A percentile compares a stretch with the other conserved stretches of the same genome.
Evolutionary conservation across 2,888 invertebrate species (phyloP).

Genomic region (Drosophila tanythrix): DNA sequence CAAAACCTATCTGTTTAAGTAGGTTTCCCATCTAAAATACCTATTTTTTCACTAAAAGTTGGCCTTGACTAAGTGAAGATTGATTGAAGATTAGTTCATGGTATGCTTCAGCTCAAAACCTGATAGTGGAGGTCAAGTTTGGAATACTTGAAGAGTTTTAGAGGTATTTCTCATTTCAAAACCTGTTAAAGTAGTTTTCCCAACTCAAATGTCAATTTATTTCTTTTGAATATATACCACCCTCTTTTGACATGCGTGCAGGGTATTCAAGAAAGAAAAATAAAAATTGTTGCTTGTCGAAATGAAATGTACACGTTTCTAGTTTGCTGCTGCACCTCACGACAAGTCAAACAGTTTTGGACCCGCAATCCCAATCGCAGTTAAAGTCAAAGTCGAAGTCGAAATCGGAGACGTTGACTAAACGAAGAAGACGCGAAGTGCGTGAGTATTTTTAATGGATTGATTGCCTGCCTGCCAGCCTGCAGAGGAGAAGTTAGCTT

Average conservation of each 20-base stretch:
- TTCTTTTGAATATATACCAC: background rate
- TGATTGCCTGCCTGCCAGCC: slow-evolving; percentile 38
- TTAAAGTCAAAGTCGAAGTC: slow-evolving; percentile 9
- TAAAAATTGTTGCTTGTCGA: slow-evolving; percentile 41
- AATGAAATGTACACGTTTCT: slow-evolving; percentile 67
- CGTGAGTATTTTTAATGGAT: slow-evolving; percentile 68
- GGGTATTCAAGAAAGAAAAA: slow-evolving; percentile 29
- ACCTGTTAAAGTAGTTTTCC: background rate
- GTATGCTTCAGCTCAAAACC: background rate
- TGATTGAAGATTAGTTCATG: background rate
- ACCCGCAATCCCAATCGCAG: slow-evolving; percentile 14
- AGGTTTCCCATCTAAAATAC: background rate
- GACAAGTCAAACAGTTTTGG: slow-evolving; percentile 38
- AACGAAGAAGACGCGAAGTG: slow-evolving; percentile 46
- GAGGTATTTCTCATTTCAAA: background rate
- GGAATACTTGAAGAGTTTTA: background rate
- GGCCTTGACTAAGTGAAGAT: background rate
- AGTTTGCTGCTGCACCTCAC: slow-evolving; percentile 55
- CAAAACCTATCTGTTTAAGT: background rate
- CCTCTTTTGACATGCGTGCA: background rate
- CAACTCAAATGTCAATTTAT: background rate
- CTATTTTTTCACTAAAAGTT: background rate
- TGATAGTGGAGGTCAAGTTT: background rate
- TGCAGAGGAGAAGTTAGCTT: slow-evolving; percentile 52
- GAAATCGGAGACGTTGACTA: slow-evolving; percentile 37